Percentiles rank a stretch among this genome's conserved stretches.
phyloP scores from a whole-genome alignment of 2,113 vertebrate genomes.

The Eretmochelys imbricata region DNA sequence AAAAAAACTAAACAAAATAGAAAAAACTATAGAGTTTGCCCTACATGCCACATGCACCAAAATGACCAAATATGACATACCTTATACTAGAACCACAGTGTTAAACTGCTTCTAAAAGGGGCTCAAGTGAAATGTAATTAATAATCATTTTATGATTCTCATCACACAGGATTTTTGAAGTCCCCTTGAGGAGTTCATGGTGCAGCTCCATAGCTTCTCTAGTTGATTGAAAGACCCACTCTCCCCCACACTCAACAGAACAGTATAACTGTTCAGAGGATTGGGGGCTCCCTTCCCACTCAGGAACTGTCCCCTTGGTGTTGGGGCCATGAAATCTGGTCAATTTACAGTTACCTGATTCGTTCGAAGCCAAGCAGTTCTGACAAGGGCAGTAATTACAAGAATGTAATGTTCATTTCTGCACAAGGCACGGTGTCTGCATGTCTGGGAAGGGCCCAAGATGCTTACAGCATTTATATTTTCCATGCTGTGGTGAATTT shows the following conservation, averaged over 20 bases:
- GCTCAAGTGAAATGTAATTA: background rate
- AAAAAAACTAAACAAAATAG: slow-evolving; percentile 22
- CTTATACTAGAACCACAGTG: background rate
- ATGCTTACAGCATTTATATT: slow-evolving; percentile 80
- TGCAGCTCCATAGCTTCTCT: background rate
- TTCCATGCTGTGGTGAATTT: slow-evolving; percentile 83
- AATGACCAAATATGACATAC: rapidly evolving
- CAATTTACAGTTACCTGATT: slow-evolving; percentile 53
- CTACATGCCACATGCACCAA: background rate
- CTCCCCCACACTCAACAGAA: background rate
- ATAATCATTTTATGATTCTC: background rate
- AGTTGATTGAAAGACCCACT: background rate
- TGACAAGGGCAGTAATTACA: slow-evolving; percentile 44
- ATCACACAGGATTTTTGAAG: background rate
- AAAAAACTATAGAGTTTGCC: background rate
- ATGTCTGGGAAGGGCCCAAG: slow-evolving; percentile 72
- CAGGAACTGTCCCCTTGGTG: background rate
- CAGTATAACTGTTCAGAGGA: background rate
- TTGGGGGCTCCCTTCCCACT: background rate
- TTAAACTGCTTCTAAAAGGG: background rate
- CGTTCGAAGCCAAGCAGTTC: slow-evolving; percentile 45
- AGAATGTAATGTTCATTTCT: slow-evolving; percentile 59
- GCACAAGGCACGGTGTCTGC: slow-evolving; percentile 63
- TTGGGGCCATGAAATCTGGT: background rate
- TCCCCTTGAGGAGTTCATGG: background rate